Conservation (phyloP, 2,113 vertebrate genomes). For the Nerophis ophidion region DNA sequence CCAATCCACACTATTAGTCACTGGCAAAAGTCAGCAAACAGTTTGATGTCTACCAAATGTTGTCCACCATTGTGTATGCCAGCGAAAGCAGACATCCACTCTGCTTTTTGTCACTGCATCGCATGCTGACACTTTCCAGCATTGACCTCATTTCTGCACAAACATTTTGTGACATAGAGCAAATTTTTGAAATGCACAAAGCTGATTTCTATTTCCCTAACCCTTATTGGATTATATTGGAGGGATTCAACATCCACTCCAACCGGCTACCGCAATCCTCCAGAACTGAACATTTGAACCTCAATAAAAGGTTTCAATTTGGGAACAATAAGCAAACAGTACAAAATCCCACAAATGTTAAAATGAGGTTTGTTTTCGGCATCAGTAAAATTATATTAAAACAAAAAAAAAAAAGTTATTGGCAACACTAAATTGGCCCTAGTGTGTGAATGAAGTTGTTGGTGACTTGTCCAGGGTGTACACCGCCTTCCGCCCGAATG, state of each 20-base stretch:
- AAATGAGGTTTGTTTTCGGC: too few species aligned
- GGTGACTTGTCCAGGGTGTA: too few species aligned
- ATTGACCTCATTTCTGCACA: slow-evolving; percentile 12
- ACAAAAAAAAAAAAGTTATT: too few species aligned
- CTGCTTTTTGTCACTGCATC: slow-evolving; percentile 60
- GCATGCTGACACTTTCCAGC: slow-evolving; percentile 32
- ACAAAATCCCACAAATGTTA: too few species aligned
- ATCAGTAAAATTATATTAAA: too few species aligned
- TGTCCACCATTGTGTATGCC: slow-evolving; percentile 47
- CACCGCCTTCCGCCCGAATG: too few species aligned
- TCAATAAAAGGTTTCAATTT: too few species aligned
- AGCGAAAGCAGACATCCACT: slow-evolving; percentile 42
- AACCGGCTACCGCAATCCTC: not conserved
- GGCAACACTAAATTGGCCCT: too few species aligned
- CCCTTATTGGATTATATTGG: slow-evolving; percentile 36
- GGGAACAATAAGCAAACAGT: too few species aligned
- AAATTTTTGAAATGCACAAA: slow-evolving; percentile 25
- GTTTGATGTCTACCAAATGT: slow-evolving; percentile 38
- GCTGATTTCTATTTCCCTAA: slow-evolving; percentile 14
- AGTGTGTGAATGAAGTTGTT: too few species aligned
- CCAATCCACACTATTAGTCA: slow-evolving; percentile 18
- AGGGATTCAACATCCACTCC: not conserved
- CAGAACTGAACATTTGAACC: not conserved
- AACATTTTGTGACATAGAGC: slow-evolving; percentile 31
- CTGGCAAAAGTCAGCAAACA: slow-evolving; percentile 62